Base-by-base conservation (phyloP, 2,113 vertebrate species). In the Merops nubicus region DNA sequence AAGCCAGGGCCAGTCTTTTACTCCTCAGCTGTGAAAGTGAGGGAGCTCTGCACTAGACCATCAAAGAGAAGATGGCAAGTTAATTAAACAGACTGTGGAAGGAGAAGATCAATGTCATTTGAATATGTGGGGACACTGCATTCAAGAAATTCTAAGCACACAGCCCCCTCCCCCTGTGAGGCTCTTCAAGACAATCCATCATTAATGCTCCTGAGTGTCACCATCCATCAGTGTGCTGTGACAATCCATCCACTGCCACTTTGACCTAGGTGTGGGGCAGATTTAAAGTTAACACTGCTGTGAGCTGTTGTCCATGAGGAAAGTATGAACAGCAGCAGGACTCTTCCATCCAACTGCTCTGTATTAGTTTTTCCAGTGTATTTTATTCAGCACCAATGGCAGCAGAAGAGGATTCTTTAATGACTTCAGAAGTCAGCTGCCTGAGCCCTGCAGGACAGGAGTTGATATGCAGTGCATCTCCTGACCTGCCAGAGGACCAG, bases 91-190 rank as follows among this genome's bases (percentile, higher is more conserved):
- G 78, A 5, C 48, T 73, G 74, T 6, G n/a, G 36, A 63, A 60
- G 25, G 51, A 62, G 48, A 60, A 45, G 68, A 42, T 29, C 59
- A 85, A 76, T 48, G 53, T 21, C n/a, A 56, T 43, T 45, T 22
- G 75, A 47, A 34, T 68, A 31, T 36, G 34, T 43, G 48, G 60
- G 60, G 29, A 76, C 18, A 8, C 12, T 40, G 84, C 56, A 38
- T 11, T 54, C 74, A 76, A 75, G 34, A 43, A 72, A 57, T 16
- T 9, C 9, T 65, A 83, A 79, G 78, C n/a, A n/a, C n/a, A n/a
- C n/a, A n/a, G n/a, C n/a, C 77, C 81, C 84, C 81, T 69, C 70
- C 91, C 84, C 50, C 91, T 62, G 86, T 65, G 86, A 92, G 76
- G 5, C 26, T 76, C 28, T 21, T 45, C 76, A 40, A 26, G 45